phyloP scores from a whole-genome alignment of 2,797 vertebrate species.

The Pteropus rufus region DNA sequence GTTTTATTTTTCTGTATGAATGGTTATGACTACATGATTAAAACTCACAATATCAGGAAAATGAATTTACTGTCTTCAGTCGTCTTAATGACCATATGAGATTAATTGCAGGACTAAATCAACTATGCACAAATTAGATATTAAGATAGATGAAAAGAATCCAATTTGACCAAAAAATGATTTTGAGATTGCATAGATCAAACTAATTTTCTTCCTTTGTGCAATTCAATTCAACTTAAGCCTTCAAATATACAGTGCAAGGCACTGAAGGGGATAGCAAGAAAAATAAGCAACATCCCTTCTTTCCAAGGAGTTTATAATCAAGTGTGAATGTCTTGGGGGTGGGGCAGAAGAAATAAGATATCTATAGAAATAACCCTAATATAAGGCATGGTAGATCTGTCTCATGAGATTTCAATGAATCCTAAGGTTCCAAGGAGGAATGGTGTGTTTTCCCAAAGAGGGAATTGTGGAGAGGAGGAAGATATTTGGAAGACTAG shows the following conservation, averaged over 20 bases:
- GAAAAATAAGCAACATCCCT: not conserved
- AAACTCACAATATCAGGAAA: conserved; percentile 66
- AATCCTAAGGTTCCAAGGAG: not conserved
- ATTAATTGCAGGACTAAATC: conserved; percentile 64
- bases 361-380: not conserved
- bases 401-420: not conserved
- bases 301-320: conserved; percentile 44
- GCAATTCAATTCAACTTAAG: conserved; percentile 30
- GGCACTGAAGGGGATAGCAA: not conserved
- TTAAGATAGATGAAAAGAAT: conserved; percentile 67
- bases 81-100: conserved; percentile 49
- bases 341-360: not conserved
- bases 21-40: conserved; percentile 61
- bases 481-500: not conserved
- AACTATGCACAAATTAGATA: conserved; percentile 65
- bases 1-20: conserved; percentile 67
- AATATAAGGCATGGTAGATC: not conserved
- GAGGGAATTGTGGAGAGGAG: not conserved
- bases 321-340: not conserved
- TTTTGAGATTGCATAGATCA: conserved; percentile 59
- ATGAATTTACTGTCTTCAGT: conserved; percentile 63
- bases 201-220: conserved; percentile 65
- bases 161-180: conserved; percentile 59
- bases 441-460: not conserved
- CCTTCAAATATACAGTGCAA: conserved; percentile 10